These are phyloP conservation scores for Manis crassicaudata DNA, from an alignment of 2,797 vertebrate genomes.

Conservation along the genomic window DNA sequence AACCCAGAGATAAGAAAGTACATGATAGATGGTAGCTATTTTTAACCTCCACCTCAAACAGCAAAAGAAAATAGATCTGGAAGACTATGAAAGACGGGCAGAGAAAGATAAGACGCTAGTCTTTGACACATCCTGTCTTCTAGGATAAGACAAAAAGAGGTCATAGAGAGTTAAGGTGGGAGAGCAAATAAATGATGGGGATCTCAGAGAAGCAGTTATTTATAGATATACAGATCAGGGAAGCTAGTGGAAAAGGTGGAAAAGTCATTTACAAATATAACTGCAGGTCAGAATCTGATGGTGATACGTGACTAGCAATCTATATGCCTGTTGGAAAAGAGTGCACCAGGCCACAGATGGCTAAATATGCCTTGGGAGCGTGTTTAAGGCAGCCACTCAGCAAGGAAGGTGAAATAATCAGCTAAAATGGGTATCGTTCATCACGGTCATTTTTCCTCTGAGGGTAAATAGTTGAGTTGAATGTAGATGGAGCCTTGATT, in stretches of 20 bases:
- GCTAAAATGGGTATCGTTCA: conserved; percentile 8
- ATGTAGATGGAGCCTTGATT: not conserved
- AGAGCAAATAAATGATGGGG: not conserved
- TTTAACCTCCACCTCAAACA: not conserved
- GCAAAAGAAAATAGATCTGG: conserved; percentile 27
- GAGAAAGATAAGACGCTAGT: not conserved
- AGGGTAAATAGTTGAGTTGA: conserved; percentile 38
- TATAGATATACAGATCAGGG: conserved; percentile 14
- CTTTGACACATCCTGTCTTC: not conserved
- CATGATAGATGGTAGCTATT: not conserved
- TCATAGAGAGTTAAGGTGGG: conserved; percentile 18
- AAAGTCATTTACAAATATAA: conserved; percentile 65
- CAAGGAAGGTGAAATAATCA: conserved; percentile 43
- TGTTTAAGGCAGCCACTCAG: conserved; percentile 40
- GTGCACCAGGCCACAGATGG: conserved; percentile 17
- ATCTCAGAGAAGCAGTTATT: conserved; percentile 27
- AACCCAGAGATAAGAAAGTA: conserved; percentile 5
- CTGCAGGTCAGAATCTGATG: conserved; percentile 64
- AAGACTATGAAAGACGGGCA: not conserved
- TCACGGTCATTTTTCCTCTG: conserved; percentile 4
- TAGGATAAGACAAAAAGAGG: conserved; percentile 44
- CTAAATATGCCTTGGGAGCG: conserved; percentile 49
- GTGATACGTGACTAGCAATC: conserved; percentile 53
- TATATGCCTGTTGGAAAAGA: conserved; percentile 10
- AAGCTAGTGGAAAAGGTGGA: conserved; percentile 40